Conservation (phyloP, 2,113 vertebrate species). For the Nesospiza acunhae region DNA sequence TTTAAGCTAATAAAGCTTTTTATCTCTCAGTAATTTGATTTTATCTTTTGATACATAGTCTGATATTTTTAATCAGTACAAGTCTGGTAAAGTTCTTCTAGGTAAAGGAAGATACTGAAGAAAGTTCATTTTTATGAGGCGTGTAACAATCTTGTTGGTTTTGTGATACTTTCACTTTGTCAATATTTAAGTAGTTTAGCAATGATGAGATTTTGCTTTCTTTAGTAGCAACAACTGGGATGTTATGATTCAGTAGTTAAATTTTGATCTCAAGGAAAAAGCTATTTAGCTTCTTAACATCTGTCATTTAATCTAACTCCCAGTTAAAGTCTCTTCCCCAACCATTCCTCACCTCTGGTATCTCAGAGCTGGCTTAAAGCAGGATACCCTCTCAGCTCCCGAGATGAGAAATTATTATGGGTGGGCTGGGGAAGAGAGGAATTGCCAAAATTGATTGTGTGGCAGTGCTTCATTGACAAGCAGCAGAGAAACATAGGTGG, state of each 20-base stretch:
- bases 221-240: not conserved
- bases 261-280: not conserved
- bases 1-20: not conserved
- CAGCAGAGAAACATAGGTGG: not conserved
- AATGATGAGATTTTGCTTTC: not conserved
- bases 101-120: not conserved
- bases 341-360: accelerated
- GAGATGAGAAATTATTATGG: not conserved
- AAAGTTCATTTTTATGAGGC: not conserved
- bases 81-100: not conserved
- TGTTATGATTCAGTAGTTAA: not conserved
- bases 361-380: not conserved
- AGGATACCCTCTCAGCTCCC: not conserved
- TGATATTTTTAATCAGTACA: not conserved
- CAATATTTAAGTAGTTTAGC: not conserved
- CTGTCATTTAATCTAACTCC: not conserved
- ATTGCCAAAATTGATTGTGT: not conserved
- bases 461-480: not conserved
- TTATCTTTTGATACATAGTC: not conserved
- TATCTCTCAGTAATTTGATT: not conserved
- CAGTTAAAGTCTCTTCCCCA: not conserved
- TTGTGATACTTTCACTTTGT: not conserved
- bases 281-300: not conserved
- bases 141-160: not conserved
- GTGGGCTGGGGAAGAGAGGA: not conserved